A percentile compares a stretch with the other conserved stretches of the same genome.
Conservation (phyloP, 2,113 vertebrate genomes). For the Rhineura floridana region DNA sequence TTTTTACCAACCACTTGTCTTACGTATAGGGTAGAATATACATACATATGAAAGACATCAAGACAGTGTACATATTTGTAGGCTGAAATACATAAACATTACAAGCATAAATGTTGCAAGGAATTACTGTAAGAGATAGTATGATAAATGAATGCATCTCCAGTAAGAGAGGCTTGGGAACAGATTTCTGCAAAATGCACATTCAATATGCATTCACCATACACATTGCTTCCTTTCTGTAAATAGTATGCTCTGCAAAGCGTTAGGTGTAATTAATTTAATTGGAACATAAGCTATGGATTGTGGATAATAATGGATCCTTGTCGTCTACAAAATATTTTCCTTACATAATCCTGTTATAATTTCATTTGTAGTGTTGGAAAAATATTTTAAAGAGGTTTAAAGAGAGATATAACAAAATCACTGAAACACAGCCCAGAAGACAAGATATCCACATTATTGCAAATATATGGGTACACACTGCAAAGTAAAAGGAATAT, state of each 20-base stretch:
- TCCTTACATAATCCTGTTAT: neutral
- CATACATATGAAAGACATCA: neutral
- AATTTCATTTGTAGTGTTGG: constrained; percentile 21
- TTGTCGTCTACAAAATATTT: constrained; percentile 6
- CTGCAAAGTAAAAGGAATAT: neutral
- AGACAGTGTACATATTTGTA: neutral
- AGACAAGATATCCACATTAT: neutral
- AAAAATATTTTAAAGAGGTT: neutral
- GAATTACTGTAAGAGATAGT: neutral
- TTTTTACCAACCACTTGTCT: neutral
- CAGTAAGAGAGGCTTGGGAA: neutral
- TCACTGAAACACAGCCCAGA: neutral
- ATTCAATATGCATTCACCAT: neutral
- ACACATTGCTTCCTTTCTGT: neutral
- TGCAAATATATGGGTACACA: neutral
- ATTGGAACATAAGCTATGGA: neutral
- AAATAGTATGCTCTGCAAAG: neutral
- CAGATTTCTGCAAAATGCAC: neutral
- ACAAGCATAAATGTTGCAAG: neutral
- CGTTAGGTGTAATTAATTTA: neutral
- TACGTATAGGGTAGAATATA: too few relatives aligned
- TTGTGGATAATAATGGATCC: neutral
- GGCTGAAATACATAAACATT: neutral
- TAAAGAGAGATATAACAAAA: neutral
- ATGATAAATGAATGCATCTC: neutral